phyloP scores from a whole-genome alignment of 2,797 vertebrate species.

The Pyrocephalus nanus region DNA sequence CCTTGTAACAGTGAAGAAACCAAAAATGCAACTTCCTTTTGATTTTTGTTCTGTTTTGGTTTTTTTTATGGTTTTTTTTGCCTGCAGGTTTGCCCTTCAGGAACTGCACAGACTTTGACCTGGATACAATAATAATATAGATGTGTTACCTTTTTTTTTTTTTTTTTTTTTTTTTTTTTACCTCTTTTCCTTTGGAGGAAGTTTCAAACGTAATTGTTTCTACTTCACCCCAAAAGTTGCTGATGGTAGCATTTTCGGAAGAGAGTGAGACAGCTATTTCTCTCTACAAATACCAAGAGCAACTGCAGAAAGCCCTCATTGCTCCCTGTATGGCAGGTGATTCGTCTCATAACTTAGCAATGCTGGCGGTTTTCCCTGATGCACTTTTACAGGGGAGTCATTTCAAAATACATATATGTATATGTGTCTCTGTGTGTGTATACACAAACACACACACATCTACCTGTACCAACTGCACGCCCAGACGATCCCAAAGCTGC shows the following conservation, averaged over 20 bases:
- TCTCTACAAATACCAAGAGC: background rate
- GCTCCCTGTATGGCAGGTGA: accelerated
- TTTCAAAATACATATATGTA: accelerated
- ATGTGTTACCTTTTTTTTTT: background rate
- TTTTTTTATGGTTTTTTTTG: background rate
- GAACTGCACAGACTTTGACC: background rate
- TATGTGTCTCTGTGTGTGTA: accelerated
- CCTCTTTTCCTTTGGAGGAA: background rate
- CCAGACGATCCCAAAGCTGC: accelerated
- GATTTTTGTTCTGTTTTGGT: background rate
- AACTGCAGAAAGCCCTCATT: background rate
- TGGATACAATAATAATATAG: background rate
- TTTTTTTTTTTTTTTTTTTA: background rate
- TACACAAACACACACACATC: accelerated
- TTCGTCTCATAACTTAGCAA: accelerated
- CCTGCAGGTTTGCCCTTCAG: background rate
- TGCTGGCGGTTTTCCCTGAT: background rate
- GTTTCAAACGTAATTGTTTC: background rate
- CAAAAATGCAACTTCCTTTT: background rate
- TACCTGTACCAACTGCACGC: accelerated
- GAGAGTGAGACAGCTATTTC: background rate
- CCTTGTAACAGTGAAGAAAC: background rate
- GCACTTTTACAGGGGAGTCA: background rate
- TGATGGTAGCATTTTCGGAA: background rate
- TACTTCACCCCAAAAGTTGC: background rate